Evolutionary conservation across 2,797 vertebrate species (phyloP).

Genomic region (Arctocebus calabarensis): DNA sequence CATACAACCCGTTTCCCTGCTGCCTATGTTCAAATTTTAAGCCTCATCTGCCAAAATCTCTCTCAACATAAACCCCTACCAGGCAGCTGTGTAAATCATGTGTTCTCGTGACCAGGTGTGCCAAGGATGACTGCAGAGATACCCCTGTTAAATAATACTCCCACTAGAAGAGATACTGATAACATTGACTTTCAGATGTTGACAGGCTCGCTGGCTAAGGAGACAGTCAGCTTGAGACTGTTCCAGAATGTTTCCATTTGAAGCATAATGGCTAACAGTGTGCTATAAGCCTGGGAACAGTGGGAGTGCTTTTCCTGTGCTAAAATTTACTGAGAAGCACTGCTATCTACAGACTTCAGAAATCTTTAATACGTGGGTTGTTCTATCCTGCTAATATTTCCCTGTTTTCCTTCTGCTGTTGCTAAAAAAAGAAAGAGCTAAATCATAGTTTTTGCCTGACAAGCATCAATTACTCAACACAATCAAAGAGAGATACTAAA

Average conservation of each 20-base stretch:
- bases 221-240: conserved; percentile 28
- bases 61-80: conserved; percentile 27
- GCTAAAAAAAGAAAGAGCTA: background rate
- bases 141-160: conserved; percentile 31
- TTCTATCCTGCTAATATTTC: background rate
- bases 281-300: conserved; percentile 9
- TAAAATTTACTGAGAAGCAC: conserved; percentile 28
- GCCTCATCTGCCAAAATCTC: conserved; percentile 58
- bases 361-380: background rate
- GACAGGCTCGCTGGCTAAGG: background rate
- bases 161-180: conserved; percentile 22
- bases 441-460: background rate
- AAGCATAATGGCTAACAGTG: conserved; percentile 1
- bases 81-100: conserved; percentile 48
- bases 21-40: conserved; percentile 67
- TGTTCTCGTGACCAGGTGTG: conserved; percentile 6
- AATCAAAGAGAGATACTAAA: background rate
- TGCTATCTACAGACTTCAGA: background rate
- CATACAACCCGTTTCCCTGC: background rate
- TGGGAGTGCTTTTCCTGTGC: background rate
- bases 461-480: background rate
- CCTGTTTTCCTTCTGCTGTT: background rate
- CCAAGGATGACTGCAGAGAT: conserved; percentile 43
- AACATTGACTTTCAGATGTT: conserved; percentile 64
- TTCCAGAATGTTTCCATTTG: conserved; percentile 50